phyloP scores from a whole-genome alignment of 2,113 vertebrate species.

The Pelecanus crispus region DNA sequence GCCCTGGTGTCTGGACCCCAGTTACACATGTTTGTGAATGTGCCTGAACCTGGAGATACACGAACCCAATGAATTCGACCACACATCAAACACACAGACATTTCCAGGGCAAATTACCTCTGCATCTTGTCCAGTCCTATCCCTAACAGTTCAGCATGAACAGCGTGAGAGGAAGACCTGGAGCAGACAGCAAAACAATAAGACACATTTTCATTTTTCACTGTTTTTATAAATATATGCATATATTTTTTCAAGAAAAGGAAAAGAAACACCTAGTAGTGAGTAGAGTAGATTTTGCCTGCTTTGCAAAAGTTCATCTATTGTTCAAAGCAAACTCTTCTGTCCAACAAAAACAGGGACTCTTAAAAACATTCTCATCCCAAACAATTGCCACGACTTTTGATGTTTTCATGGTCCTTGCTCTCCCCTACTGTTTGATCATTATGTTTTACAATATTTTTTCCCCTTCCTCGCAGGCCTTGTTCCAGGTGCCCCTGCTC shows the following conservation, averaged over 20 bases:
- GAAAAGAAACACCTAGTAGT: not conserved
- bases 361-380: constrained; percentile 51
- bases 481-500: constrained; percentile 41
- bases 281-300: constrained; percentile 29
- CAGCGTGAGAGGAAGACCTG: not conserved
- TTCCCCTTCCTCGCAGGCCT: constrained; percentile 46
- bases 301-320: constrained; percentile 54
- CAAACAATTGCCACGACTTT: constrained; percentile 47
- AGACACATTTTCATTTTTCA: not conserved
- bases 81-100: not conserved
- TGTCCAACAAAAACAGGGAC: constrained; percentile 64
- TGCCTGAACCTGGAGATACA: not conserved
- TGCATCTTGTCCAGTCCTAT: not conserved
- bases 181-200: not conserved
- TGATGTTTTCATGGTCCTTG: constrained; percentile 49
- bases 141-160: not conserved
- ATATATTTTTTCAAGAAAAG: not conserved
- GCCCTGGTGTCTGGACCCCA: not conserved
- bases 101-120: not conserved
- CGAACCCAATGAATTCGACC: not conserved
- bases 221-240: not conserved
- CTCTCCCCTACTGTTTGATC: constrained; percentile 51
- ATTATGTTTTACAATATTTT: constrained; percentile 57
- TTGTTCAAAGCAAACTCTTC: constrained; percentile 39
- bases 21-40: not conserved